Percentiles rank a stretch among this genome's conserved stretches.
Conservation (phyloP, 2,888 invertebrate genomes). For the Acholoe squamosa region DNA sequence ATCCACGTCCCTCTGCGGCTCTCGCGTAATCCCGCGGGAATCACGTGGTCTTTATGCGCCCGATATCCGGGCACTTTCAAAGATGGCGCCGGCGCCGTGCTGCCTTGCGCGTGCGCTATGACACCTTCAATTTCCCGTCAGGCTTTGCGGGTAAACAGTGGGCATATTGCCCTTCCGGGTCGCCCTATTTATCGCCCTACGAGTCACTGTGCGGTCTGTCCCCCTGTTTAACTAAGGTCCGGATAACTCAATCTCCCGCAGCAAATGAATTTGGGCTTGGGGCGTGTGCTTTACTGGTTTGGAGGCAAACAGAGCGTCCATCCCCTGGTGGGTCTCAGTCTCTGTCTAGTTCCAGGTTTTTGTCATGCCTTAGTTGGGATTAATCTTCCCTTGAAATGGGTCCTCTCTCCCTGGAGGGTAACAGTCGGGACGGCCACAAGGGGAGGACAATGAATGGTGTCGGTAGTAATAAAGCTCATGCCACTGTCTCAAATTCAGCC, state of each 20-base stretch:
- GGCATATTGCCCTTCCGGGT: slow-evolving; percentile 47
- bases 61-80: slow-evolving; percentile 49
- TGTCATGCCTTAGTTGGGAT: slow-evolving; percentile 4
- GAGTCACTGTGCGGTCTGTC: neutral
- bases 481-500: too few relatives aligned
- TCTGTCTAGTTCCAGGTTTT: slow-evolving; percentile 29
- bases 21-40: slow-evolving; percentile 49
- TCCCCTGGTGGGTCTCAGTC: slow-evolving; percentile 19
- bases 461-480: too few relatives aligned
- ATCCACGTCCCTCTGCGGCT: neutral
- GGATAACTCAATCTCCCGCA: slow-evolving; percentile 41
- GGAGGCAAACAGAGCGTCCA: neutral
- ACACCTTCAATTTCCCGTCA: slow-evolving; percentile 52
- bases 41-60: slow-evolving; percentile 39
- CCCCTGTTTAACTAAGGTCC: slow-evolving; percentile 3
- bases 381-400: neutral
- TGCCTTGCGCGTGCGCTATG: slow-evolving; percentile 8
- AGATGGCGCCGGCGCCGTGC: neutral
- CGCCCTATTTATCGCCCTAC: slow-evolving; percentile 35
- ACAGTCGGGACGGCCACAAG: neutral
- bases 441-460: neutral
- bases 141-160: slow-evolving; percentile 44
- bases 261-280: slow-evolving; percentile 41
- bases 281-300: slow-evolving; percentile 27
- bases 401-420: neutral